phyloP scores from a whole-genome alignment of 1,140 invertebrate genomes.

The Agraylea sexmaculata region DNA sequence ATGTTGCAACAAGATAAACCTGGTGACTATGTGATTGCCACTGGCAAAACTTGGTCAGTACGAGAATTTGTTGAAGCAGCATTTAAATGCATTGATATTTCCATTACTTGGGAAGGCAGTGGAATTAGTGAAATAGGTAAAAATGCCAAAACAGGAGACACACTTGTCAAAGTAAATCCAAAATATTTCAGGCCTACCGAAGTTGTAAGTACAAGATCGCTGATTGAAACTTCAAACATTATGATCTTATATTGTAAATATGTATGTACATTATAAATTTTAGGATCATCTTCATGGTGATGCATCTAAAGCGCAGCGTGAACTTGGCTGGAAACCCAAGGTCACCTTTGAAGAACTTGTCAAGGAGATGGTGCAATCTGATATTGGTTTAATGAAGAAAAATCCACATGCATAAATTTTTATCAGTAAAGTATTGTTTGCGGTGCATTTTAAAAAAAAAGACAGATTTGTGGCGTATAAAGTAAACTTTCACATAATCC shows the following conservation, averaged over 20 bases:
- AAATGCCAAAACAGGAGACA: conserved; percentile 64
- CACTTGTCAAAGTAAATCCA: conserved; percentile 85
- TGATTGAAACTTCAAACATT: conserved; percentile 4
- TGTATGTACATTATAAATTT: conserved; percentile 24
- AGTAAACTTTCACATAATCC: no score
- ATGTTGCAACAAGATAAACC: conserved; percentile 93
- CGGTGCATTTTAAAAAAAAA: no score
- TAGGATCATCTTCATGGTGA: conserved; percentile 85
- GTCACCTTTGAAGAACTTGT: conserved; percentile 79
- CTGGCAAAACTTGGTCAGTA: conserved; percentile 89
- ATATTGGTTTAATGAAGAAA: conserved; percentile 83
- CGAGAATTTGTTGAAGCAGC: conserved; percentile 91
- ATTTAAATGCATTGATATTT: conserved; percentile 66
- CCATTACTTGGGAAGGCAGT: conserved; percentile 75
- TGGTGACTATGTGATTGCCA: conserved; percentile 96
- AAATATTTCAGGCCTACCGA: conserved; percentile 96
- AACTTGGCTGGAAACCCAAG: conserved; percentile 80
- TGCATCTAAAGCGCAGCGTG: conserved; percentile 74
- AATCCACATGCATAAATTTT: conserved; percentile 84
- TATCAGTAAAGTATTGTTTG: no score
- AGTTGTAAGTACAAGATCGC: conserved; percentile 64
- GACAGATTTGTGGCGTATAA: no score
- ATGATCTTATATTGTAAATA: no score
- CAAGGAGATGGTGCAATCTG: conserved; percentile 91
- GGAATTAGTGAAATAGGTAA: conserved; percentile 80